Base-by-base conservation (phyloP, 2,113 vertebrate genomes). In the Callaeas wilsoni region DNA sequence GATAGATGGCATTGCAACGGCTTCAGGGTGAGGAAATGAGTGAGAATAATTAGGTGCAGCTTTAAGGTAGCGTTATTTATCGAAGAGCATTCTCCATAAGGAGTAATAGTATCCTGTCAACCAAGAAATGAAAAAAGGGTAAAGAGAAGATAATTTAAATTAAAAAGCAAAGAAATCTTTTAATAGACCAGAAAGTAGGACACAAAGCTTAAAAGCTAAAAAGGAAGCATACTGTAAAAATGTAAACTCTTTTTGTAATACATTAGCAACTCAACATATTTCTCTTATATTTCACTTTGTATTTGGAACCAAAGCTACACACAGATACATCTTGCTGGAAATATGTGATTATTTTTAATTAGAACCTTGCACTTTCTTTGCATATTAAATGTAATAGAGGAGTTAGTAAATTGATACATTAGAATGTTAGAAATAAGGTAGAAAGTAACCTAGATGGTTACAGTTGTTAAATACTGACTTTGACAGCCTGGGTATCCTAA, bases 131-230 rank as follows among this genome's bases (percentile, higher is more conserved):
- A 86, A 94, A 49, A 73, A 91, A 46, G 18, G 17, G 15, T 74
- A 64, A 87, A 77, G 46, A 89, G 27, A 71, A 88, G 49, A 60
- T 84, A 93, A 91, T 80, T 76, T 67, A 88, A 90, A 92, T 83
- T 63, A 84, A 92, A 87, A 88, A 80, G 33, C 16, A 57, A 69
- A 82, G 6, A 44, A 44, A 47, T 84, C 16, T 92, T 92, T 82
- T 89, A 93, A 62, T 87, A 90, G 76, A 84, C 25, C 29, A 80
- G 75, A 70, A 95, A 84, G 50, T 70, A 90, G 74, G 63, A 71
- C 47, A 46, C 37, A 87, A 82, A 90, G 71, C n/a, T 39, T 68
- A 70, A 64, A 90, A 80, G 30, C 33, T 75, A 33, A 73, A 68
- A 89, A 70, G 35, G 39, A 94, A 74, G 11, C 39, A n/a, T 63